Evolutionary conservation across 2,888 invertebrate genomes (phyloP), one percentile per base, ranked within the genome.

Genomic region (Caenorhabditis sinica): DNA sequence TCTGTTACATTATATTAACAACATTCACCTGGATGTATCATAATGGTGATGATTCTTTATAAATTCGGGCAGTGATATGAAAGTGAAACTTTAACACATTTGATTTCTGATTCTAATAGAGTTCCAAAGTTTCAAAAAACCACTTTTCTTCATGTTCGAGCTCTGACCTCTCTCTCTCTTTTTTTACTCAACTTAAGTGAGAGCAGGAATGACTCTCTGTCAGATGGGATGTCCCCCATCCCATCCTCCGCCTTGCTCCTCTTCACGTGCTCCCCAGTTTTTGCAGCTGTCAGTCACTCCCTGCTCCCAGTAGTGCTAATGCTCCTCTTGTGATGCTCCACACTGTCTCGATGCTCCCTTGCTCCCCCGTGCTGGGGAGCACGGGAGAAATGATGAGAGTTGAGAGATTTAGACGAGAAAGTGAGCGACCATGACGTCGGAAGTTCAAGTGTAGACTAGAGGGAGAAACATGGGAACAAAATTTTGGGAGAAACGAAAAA

Each of bases 211-310:
- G n/a, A n/a, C n/a, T 9, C 33, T 36, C 5, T 36, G 33, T 36
- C 58, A 17, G 9, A 53, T n/a, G 23, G 17, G 23, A n/a, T 3
- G 13, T 17, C 36, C 11, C 40, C n/a, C 61, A 20, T 17, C 40
- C 20, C 45, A 17, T 20, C 9, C 40, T 61, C 61, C 30, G 9
- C 36, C 36, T 61, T 61, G 49, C 73, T 73, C 61, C n/a, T 9
- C n/a, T 51, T 73, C 73, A 63, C 63, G 60, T 72, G 72, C 33
- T 28, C 45, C 45, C 15, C n/a, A n/a, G n/a, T n/a, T n/a, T n/a
- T 13, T n/a, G 17, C 68, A 53, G 25, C 45, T 33, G 30, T 20
- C n/a, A n/a, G n/a, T n/a, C 49, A 49, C 49, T 45, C n/a, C n/a
- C 17, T 45, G 45, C 45, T 15, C 45, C 1, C 5, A 15, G n/a